These are phyloP conservation scores for Petrophora chlorosata DNA, from an alignment of 2,888 invertebrate species.

Conservation along the genomic window DNA sequence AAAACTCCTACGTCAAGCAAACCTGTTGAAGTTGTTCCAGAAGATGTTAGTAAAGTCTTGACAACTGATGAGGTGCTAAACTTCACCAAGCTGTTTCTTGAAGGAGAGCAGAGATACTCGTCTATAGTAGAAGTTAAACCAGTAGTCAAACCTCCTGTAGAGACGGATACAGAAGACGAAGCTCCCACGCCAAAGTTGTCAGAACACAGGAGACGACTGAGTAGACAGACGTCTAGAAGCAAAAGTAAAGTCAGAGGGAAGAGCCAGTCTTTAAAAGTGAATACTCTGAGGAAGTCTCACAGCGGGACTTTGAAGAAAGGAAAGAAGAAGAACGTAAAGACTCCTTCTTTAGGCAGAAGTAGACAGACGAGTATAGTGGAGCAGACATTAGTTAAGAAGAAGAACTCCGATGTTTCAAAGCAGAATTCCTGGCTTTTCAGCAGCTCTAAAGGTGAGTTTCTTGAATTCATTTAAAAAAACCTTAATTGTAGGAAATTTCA, in stretches of 20 bases:
- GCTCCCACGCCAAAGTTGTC: constrained; percentile 61
- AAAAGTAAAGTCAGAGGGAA: constrained; percentile 77
- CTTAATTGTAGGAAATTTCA: no score
- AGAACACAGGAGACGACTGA: constrained; percentile 72
- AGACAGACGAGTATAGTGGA: constrained; percentile 75
- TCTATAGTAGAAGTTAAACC: constrained; percentile 43
- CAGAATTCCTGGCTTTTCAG: constrained; percentile 77
- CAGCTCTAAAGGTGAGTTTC: constrained; percentile 64
- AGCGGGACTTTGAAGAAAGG: constrained; percentile 75
- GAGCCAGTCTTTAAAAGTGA: constrained; percentile 74
- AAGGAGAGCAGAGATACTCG: constrained; percentile 69
- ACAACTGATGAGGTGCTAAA: constrained; percentile 66
- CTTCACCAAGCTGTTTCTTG: constrained; percentile 68
- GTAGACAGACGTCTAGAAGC: constrained; percentile 75
- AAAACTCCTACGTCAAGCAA: constrained; percentile 70
- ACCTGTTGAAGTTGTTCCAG: constrained; percentile 70
- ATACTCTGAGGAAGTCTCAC: constrained; percentile 73
- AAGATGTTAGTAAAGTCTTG: constrained; percentile 57
- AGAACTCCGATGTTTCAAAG: constrained; percentile 61
- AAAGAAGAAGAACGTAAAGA: constrained; percentile 71
- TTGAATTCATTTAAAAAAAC: not conserved
- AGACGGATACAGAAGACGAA: constrained; percentile 74
- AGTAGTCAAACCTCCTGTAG: constrained; percentile 51
- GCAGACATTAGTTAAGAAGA: constrained; percentile 68
- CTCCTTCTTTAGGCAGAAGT: constrained; percentile 62